Evolutionary conservation across 2,888 invertebrate species (phyloP).

Genomic region (Perdita meconis): DNA sequence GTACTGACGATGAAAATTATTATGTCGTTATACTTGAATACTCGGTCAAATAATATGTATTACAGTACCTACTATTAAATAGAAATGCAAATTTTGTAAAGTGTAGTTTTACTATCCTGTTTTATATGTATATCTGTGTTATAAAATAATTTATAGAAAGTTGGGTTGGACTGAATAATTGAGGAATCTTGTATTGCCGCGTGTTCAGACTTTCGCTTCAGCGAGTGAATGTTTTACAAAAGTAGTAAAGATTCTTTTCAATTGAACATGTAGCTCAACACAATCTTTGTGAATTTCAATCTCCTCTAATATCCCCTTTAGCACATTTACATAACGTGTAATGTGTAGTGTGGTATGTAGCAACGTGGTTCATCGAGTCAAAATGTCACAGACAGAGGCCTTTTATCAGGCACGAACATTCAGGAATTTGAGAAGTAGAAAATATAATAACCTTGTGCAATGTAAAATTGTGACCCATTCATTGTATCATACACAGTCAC

Average conservation of each 20-base stretch:
- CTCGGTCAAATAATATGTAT: not conserved
- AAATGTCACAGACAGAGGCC: conserved; percentile 48
- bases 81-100: not conserved
- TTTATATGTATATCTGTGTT: not conserved
- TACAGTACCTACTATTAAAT: not conserved
- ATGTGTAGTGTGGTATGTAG: conserved; percentile 22
- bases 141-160: not conserved
- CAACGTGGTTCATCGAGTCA: conserved; percentile 24
- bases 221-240: not conserved
- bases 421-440: conserved; percentile 29
- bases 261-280: not conserved
- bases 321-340: conserved; percentile 35
- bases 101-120: not conserved
- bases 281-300: conserved; percentile 19
- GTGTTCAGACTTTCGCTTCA: not conserved
- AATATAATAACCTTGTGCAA: conserved; percentile 8
- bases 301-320: not conserved
- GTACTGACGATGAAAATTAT: too few species aligned
- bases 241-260: not conserved
- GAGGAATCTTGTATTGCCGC: not conserved
- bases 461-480: not conserved
- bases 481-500: not conserved
- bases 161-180: not conserved
- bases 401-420: conserved; percentile 53
- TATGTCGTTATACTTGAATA: too few species aligned